Conservation (phyloP, 2,797 vertebrate genomes). For the Clarias laeviceps region DNA sequence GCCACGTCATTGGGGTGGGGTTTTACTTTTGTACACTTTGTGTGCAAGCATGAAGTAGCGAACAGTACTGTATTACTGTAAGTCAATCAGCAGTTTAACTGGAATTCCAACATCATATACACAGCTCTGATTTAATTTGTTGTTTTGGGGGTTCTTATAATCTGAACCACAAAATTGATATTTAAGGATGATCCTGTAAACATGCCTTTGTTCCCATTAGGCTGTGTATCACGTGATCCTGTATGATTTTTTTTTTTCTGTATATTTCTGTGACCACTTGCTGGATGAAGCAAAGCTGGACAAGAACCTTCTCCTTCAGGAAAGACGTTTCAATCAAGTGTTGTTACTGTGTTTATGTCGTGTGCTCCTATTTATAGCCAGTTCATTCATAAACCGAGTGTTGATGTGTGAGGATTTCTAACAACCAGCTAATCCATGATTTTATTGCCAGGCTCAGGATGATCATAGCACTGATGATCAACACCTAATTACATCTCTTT, state of each 20-base stretch:
- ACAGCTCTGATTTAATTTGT: not conserved
- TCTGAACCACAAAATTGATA: not conserved
- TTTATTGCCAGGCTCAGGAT: not conserved
- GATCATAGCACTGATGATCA: not conserved
- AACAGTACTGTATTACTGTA: not conserved
- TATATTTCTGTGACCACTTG: not conserved
- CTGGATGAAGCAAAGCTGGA: not conserved
- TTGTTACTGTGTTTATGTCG: not conserved
- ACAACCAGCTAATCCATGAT: not conserved
- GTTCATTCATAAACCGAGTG: constrained; percentile 13
- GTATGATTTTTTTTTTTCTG: not conserved
- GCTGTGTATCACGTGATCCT: not conserved
- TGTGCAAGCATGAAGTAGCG: not conserved
- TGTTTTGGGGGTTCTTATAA: not conserved
- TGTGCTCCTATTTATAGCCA: constrained; percentile 4
- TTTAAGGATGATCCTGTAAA: not conserved
- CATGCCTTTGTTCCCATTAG: not conserved
- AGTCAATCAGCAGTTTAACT: not conserved
- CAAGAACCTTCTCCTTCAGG: not conserved
- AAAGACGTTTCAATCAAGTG: constrained; percentile 17
- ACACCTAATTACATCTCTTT: not conserved
- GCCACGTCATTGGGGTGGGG: not conserved
- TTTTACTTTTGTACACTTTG: not conserved
- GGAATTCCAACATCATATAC: not conserved
- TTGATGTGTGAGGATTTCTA: constrained; percentile 18